Evolutionary conservation across 2,113 vertebrate genomes (phyloP).

Genomic region (Eupsittula cactorum): DNA sequence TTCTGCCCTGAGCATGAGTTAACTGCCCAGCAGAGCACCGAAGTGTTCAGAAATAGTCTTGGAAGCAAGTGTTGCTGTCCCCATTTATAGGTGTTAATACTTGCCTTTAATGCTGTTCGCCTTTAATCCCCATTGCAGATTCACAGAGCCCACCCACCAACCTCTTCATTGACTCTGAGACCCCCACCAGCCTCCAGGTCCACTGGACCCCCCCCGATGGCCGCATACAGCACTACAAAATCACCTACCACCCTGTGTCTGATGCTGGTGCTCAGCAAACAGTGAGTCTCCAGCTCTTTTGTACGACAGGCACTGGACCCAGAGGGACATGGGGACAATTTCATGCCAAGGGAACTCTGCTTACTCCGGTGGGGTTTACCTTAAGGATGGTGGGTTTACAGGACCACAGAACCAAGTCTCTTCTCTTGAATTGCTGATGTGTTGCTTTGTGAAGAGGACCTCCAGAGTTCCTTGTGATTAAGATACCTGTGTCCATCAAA

Average conservation of each 20-base stretch:
- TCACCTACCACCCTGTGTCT: slow-evolving; percentile 78
- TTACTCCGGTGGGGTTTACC: neutral
- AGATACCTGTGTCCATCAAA: neutral
- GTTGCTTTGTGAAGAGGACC: neutral
- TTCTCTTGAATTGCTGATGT: neutral
- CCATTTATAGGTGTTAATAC: too few species aligned
- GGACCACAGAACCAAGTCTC: neutral
- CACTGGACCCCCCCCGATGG: slow-evolving; percentile 84
- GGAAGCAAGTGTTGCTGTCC: neutral
- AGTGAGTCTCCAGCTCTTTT: slow-evolving; percentile 35
- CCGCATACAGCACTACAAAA: slow-evolving; percentile 82
- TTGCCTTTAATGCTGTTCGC: neutral
- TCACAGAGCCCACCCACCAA: slow-evolving; percentile 81
- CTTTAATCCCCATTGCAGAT: slow-evolving; percentile 56
- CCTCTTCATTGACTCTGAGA: slow-evolving; percentile 82
- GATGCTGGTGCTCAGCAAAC: slow-evolving; percentile 57
- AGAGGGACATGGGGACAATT: neutral
- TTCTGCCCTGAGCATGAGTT: neutral
- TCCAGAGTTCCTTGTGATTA: neutral
- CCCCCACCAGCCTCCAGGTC: slow-evolving; percentile 80
- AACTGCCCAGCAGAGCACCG: neutral
- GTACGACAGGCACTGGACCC: too few species aligned
- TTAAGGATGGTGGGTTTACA: neutral
- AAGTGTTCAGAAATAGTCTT: accelerated
- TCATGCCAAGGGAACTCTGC: neutral